A percentile compares a stretch with the other conserved stretches of the same genome.
Evolutionary conservation across 1,140 invertebrate species (phyloP).

Genomic region (Lethrus apterus): DNA sequence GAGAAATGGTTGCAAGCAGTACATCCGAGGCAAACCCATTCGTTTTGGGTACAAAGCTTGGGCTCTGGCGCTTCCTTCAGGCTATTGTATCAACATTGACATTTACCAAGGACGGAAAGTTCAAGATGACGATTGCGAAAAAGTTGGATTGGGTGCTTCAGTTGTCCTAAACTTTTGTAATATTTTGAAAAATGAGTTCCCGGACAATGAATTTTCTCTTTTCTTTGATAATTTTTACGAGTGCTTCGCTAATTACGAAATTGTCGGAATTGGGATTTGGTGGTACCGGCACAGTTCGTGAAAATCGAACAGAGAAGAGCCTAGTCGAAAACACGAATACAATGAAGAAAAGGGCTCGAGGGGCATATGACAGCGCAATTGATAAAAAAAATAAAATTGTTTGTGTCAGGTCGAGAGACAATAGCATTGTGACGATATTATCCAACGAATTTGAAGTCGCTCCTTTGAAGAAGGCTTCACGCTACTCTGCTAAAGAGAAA

Average conservation of each 20-base stretch:
- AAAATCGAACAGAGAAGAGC: slow-evolving; percentile 30
- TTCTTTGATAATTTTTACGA: not conserved
- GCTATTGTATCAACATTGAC: slow-evolving; percentile 3
- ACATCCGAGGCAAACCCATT: slow-evolving; percentile 24
- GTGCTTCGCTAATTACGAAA: slow-evolving; percentile 6
- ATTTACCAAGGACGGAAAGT: slow-evolving; percentile 12
- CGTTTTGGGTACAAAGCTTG: slow-evolving; percentile 24
- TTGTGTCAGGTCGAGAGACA: not conserved
- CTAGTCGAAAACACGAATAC: no score
- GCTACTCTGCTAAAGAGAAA: not conserved
- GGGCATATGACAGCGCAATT: no score
- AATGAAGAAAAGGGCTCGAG: no score
- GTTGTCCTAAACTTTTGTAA: not conserved
- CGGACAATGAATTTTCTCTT: not conserved
- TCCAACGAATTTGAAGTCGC: not conserved
- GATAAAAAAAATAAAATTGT: slow-evolving; percentile 8
- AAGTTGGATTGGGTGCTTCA: not conserved
- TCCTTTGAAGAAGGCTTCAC: not conserved
- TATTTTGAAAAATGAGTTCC: not conserved
- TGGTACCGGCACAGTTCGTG: slow-evolving; percentile 25
- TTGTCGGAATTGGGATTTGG: slow-evolving; percentile 3
- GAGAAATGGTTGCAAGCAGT: slow-evolving; percentile 25
- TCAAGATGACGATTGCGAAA: no score
- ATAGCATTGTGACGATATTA: not conserved
- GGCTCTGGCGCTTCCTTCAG: slow-evolving; percentile 1